A percentile compares a stretch with the other conserved stretches of the same genome.
phyloP scores from a whole-genome alignment of 2,797 vertebrate species.

The Trachurus trachurus region DNA sequence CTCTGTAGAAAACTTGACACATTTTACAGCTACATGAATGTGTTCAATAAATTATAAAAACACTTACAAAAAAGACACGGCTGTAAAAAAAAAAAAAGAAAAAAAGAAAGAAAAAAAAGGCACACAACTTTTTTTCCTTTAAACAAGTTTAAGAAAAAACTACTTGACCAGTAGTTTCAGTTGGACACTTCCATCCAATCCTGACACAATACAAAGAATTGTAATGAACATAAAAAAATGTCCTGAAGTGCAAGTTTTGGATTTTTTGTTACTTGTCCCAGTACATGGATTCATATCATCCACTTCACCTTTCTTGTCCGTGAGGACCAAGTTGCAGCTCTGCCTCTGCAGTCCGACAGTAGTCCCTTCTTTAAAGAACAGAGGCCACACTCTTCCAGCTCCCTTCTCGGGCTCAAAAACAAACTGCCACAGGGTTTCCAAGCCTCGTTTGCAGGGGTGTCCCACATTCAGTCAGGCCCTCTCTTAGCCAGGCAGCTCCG shows the following conservation, averaged over 20 bases:
- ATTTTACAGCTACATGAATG: slow-evolving; percentile 82
- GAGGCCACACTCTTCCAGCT: slow-evolving; percentile 58
- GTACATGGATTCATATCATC: slow-evolving; percentile 47
- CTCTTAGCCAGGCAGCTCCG: slow-evolving; percentile 67
- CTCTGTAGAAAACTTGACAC: slow-evolving; percentile 73
- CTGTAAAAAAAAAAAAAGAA: slow-evolving; percentile 86
- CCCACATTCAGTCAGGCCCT: slow-evolving; percentile 70
- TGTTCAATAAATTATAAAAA: slow-evolving; percentile 87
- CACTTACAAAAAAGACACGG: slow-evolving; percentile 87
- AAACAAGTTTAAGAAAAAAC: slow-evolving; percentile 84
- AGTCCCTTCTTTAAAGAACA: slow-evolving; percentile 54
- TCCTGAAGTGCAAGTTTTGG: slow-evolving; percentile 79
- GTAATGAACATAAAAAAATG: slow-evolving; percentile 62
- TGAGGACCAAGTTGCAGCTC: slow-evolving; percentile 28
- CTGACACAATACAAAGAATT: slow-evolving; percentile 51
- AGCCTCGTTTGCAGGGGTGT: slow-evolving; percentile 82
- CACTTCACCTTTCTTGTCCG: slow-evolving; percentile 42
- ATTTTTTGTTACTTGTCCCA: slow-evolving; percentile 57
- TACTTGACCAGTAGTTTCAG: slow-evolving; percentile 81
- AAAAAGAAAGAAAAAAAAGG: slow-evolving; percentile 85
- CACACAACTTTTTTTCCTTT: slow-evolving; percentile 91
- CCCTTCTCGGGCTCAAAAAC: slow-evolving; percentile 70
- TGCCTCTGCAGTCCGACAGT: slow-evolving; percentile 47
- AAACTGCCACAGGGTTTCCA: slow-evolving; percentile 86
- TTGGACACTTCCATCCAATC: slow-evolving; percentile 60